Conservation (phyloP, 2,888 invertebrate genomes). For the Plutella xylostella region DNA sequence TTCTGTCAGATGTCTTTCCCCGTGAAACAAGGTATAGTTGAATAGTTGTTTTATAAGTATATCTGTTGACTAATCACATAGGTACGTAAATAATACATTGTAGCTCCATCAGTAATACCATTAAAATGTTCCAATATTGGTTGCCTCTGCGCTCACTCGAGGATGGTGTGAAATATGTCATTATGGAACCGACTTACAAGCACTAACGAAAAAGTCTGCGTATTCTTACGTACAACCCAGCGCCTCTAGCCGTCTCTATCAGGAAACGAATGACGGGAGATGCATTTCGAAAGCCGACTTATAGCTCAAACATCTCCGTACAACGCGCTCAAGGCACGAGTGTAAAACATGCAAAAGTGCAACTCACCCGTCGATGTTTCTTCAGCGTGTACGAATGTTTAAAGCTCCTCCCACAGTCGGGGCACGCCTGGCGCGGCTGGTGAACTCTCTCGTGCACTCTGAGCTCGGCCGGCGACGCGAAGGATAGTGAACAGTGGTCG, state of each 20-base stretch:
- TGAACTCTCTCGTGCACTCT: not conserved
- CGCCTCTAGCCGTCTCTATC: no score
- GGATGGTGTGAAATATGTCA: no score
- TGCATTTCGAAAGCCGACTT: no score
- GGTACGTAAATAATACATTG: not conserved
- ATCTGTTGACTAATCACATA: not conserved
- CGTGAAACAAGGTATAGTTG: no score
- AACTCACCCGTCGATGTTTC: not conserved
- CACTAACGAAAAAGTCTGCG: no score
- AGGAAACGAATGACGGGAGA: no score
- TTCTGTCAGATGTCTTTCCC: no score
- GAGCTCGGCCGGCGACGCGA: not conserved
- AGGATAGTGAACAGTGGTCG: conserved; percentile 4
- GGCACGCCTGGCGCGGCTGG: not conserved
- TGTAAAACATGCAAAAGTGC: no score
- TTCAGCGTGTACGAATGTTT: not conserved
- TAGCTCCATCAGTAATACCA: not conserved
- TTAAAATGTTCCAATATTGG: not conserved
- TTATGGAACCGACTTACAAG: no score
- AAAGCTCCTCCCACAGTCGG: not conserved
- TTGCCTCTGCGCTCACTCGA: not conserved
- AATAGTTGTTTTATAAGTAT: not conserved
- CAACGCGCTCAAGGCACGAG: no score
- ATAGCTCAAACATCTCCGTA: no score
- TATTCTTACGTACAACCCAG: no score